Evolutionary conservation across 1,140 invertebrate genomes (phyloP).

Genomic region (Orchestia grillus): DNA sequence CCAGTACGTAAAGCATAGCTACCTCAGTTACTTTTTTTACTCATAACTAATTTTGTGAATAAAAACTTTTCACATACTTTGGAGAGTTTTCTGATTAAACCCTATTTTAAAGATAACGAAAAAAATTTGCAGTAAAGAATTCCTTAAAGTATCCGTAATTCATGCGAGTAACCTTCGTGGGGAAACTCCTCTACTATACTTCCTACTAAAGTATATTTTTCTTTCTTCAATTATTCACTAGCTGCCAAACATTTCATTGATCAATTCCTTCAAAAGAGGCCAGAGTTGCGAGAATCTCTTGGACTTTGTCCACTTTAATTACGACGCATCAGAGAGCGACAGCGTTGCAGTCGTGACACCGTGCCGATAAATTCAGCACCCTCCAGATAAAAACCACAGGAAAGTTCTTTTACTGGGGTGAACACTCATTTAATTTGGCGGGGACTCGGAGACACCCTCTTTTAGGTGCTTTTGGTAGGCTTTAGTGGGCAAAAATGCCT

Average conservation of each 20-base stretch:
- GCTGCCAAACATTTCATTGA: neutral
- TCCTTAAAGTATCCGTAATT: no score
- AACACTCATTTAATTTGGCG: slow-evolving; percentile 1
- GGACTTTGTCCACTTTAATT: neutral
- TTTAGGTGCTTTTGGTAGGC: neutral
- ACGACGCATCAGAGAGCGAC: neutral
- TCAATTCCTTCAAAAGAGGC: neutral
- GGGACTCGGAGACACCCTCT: neutral
- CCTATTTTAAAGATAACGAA: no score
- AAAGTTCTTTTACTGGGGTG: neutral
- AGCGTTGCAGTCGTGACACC: neutral
- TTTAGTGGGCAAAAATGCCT: neutral
- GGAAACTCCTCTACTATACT: no score
- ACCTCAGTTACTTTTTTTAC: no score
- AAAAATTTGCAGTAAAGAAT: no score
- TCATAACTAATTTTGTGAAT: no score
- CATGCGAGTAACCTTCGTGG: no score
- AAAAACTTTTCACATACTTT: no score
- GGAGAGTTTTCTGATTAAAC: no score
- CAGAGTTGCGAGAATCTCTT: neutral
- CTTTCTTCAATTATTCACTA: neutral
- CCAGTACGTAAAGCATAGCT: no score
- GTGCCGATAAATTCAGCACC: neutral
- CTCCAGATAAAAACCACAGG: neutral
- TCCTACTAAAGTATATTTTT: no score